Evolutionary conservation across 2,888 invertebrate genomes (phyloP).

Genomic region (Andricus curvator): DNA sequence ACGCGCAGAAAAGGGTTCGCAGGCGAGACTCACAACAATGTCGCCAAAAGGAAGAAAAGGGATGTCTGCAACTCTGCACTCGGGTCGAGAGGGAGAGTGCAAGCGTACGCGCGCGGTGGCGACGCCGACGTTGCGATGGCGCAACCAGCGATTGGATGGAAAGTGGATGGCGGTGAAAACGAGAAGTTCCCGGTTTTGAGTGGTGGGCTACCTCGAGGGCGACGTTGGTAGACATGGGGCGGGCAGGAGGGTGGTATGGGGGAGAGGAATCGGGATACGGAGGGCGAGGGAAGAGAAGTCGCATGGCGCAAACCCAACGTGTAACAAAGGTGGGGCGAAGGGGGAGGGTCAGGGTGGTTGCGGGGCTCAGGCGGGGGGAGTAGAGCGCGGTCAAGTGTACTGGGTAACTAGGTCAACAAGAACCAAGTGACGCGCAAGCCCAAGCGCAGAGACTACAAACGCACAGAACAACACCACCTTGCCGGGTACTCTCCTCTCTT

Average conservation of each 20-base stretch:
- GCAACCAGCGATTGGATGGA: slow-evolving; percentile 46
- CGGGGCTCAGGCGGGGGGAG: slow-evolving; percentile 55
- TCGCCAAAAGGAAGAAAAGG: slow-evolving; percentile 24
- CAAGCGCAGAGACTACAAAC: slow-evolving; percentile 60
- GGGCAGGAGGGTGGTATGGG: too few species aligned
- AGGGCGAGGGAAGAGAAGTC: not conserved
- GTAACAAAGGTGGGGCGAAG: not conserved
- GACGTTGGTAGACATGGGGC: too few species aligned
- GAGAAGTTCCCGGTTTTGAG: slow-evolving; percentile 44
- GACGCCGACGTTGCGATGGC: too few species aligned
- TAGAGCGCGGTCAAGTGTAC: slow-evolving; percentile 77
- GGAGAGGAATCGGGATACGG: too few species aligned
- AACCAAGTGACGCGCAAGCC: slow-evolving; percentile 66
- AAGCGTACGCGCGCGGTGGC: not conserved
- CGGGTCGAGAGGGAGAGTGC: not conserved
- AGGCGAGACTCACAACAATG: slow-evolving; percentile 40
- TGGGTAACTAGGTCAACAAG: slow-evolving; percentile 78
- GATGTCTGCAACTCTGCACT: not conserved
- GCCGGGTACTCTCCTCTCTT: slow-evolving; percentile 3
- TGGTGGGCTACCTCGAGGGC: not conserved
- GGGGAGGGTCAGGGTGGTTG: slow-evolving; percentile 39
- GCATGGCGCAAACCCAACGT: slow-evolving; percentile 27
- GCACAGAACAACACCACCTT: slow-evolving; percentile 53
- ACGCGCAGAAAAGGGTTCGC: slow-evolving; percentile 39
- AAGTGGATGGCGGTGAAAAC: slow-evolving; percentile 49